A percentile compares a stretch with the other conserved stretches of the same genome.
These are phyloP conservation scores for Myotis vivesi DNA, from an alignment of 2,797 vertebrate genomes.

Conservation along the genomic window DNA sequence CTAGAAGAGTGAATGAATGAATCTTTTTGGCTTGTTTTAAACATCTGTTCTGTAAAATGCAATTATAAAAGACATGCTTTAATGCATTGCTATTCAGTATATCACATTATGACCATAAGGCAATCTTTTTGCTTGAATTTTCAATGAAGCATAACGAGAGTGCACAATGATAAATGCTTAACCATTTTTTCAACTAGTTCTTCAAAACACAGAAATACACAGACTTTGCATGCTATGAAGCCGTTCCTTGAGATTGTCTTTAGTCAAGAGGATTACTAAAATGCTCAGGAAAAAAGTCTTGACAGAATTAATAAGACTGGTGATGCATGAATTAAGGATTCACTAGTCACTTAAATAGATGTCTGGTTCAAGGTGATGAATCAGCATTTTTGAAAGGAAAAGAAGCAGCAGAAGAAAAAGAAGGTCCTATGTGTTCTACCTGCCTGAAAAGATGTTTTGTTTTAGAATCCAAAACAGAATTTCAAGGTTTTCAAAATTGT, in stretches of 20 bases:
- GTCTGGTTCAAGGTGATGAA: neutral
- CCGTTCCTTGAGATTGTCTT: neutral
- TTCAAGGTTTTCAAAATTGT: neutral
- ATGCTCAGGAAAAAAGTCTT: neutral
- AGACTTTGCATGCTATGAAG: neutral
- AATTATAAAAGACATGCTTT: constrained; percentile 72
- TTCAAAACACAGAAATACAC: neutral
- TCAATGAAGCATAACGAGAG: constrained; percentile 43
- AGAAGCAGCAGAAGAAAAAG: neutral
- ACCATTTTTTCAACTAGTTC: constrained; percentile 27
- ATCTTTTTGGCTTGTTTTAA: constrained; percentile 62
- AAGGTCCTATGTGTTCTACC: neutral
- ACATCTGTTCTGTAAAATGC: constrained; percentile 65
- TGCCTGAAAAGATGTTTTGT: neutral
- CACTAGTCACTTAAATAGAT: neutral
- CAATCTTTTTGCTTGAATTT: constrained; percentile 61
- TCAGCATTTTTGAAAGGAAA: neutral
- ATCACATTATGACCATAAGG: constrained; percentile 72
- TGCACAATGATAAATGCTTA: constrained; percentile 26
- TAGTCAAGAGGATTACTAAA: constrained; percentile 18
- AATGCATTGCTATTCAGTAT: constrained; percentile 60
- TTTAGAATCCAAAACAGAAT: neutral
- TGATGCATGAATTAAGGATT: neutral
- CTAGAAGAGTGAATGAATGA: constrained; percentile 34
- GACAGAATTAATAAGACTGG: neutral